Base-by-base conservation (phyloP, 2,113 vertebrate genomes). In the Lepisosteus oculatus region DNA sequence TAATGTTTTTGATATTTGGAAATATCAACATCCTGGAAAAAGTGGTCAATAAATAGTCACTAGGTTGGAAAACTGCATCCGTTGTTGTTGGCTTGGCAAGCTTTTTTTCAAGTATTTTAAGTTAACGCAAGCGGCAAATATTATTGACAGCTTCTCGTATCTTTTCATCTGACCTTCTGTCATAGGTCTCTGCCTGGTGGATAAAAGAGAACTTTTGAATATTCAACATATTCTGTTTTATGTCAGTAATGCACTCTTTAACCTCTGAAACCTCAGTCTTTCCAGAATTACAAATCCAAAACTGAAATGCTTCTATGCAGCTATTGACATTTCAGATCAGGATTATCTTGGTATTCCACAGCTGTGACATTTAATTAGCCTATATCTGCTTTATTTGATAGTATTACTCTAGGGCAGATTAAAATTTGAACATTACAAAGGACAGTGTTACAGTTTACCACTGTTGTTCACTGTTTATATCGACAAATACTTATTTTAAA, bases 301-400 rank as follows among this genome's bases (percentile, higher is more conserved):
- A 66, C 71, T 77, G 73, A 59, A 74, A 71, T 54, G 65, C 77
- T 78, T 79, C 67, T 1, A 74, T 73, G 79, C 78, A 78, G 73
- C 80, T 87, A 83, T 87, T 89, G 87, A 86, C 84, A 86, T 90
- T 90, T 86, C 71, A 78, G 81, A 85, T 85, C 77, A 84, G 82
- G 85, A 87, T 88, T 88, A 83, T 71, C 81, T 79, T 67, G 43
- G 17, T 86, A 84, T 78, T 61, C 79, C 74, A 72, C 74, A 88
- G 85, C 73, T 79, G 67, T 63, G 47, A 3, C 65, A 74, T 80
- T 85, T 81, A 17, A 76, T 83, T 79, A 83, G 77, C 74, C 77
- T 75, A 76, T 84, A 72, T 17, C 79, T 85, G 80, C 85, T 29
- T 29, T 29, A 29, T 29, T 29, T 29, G 29, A 29, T 85, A 81